These are phyloP conservation scores for Benthosema pterotum DNA, from an alignment of 2,797 vertebrate genomes.

Conservation along the genomic window DNA sequence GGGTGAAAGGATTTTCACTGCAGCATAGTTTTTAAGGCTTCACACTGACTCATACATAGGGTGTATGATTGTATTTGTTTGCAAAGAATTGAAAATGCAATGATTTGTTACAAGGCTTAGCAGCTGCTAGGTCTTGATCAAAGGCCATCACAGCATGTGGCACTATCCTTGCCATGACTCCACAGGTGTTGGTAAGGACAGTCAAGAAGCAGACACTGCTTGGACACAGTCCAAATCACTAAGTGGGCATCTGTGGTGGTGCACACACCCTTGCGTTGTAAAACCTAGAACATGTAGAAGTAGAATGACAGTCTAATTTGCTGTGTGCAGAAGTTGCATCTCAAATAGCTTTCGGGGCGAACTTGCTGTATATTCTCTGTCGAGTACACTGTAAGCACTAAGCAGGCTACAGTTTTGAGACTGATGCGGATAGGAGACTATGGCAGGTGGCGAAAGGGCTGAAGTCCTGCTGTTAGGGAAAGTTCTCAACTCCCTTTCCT, in stretches of 20 bases:
- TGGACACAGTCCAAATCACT: background rate
- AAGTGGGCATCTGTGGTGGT: background rate
- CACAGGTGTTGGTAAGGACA: constrained; percentile 6
- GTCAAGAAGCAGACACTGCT: constrained; percentile 15
- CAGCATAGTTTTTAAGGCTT: too few relatives aligned
- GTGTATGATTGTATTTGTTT: too few relatives aligned
- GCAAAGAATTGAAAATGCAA: too few relatives aligned
- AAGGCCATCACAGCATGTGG: background rate
- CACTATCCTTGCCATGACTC: background rate
- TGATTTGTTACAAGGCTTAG: too few relatives aligned
- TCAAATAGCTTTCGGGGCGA: background rate
- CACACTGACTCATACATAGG: too few relatives aligned
- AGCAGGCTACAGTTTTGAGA: background rate
- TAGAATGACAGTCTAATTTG: background rate
- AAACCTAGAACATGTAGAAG: background rate
- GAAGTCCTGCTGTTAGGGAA: background rate
- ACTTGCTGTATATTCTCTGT: too few relatives aligned
- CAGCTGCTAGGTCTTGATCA: background rate
- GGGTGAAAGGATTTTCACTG: too few relatives aligned
- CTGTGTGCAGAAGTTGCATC: background rate
- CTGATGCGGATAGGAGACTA: background rate
- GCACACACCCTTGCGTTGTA: background rate
- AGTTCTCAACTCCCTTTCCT: background rate
- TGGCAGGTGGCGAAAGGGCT: background rate
- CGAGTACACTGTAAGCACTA: background rate